Conservation (phyloP, 2,888 invertebrate genomes). For the Torymus texanus region DNA sequence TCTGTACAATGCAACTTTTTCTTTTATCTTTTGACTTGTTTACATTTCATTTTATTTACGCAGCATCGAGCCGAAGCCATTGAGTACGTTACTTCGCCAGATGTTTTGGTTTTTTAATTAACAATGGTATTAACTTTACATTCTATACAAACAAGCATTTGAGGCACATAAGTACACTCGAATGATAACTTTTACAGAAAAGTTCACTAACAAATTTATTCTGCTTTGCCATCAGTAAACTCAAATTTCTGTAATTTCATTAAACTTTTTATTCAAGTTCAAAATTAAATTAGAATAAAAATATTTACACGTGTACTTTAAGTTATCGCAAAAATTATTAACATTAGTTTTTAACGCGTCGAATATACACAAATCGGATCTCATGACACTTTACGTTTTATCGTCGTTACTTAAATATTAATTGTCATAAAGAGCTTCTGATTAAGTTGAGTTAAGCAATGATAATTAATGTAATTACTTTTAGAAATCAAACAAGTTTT, state of each 20-base stretch:
- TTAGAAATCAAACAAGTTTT: conserved; percentile 28
- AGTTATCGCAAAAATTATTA: conserved; percentile 50
- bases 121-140: conserved; percentile 54
- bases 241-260: conserved; percentile 48
- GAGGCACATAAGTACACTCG: conserved; percentile 47
- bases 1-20: conserved; percentile 48
- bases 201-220: conserved; percentile 57
- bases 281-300: conserved; percentile 56
- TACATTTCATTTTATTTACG: conserved; percentile 49
- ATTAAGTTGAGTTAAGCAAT: conserved; percentile 48
- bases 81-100: conserved; percentile 48
- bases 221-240: conserved; percentile 57
- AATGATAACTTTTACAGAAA: conserved; percentile 54
- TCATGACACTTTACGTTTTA: conserved; percentile 46
- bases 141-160: conserved; percentile 56
- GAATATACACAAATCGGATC: conserved; percentile 56
- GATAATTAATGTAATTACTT: conserved; percentile 34
- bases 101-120: conserved; percentile 40
- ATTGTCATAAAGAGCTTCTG: conserved; percentile 40
- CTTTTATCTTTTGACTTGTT: conserved; percentile 44
- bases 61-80: conserved; percentile 50
- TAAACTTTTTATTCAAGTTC: conserved; percentile 50
- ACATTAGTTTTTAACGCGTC: conserved; percentile 55
- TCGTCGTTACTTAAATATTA: conserved; percentile 43
- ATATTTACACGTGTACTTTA: conserved; percentile 55